phyloP scores from a whole-genome alignment of 2,113 vertebrate species.

The Emydura subglobosa region DNA sequence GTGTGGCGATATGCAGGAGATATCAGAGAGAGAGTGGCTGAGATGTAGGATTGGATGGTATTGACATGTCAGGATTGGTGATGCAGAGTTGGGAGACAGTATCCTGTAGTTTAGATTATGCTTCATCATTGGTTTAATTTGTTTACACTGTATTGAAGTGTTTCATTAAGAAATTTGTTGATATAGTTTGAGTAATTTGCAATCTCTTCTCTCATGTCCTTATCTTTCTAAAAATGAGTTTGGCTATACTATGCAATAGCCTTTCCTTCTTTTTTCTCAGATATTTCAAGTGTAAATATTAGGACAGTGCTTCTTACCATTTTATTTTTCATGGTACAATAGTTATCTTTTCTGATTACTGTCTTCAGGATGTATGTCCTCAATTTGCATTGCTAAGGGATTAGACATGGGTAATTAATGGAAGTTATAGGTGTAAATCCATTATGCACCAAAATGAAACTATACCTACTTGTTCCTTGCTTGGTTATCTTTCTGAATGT shows the following conservation, averaged over 20 bases:
- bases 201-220: background rate
- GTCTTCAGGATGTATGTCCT: conserved; percentile 38
- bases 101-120: background rate
- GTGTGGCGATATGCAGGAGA: background rate
- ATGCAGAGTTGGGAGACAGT: background rate
- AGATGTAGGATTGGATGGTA: background rate
- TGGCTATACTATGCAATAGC: background rate
- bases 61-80: background rate
- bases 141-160: background rate
- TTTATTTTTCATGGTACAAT: conserved; percentile 29
- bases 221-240: background rate
- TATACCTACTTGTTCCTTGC: conserved; percentile 18
- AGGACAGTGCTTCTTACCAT: background rate
- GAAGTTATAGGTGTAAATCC: background rate
- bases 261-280: background rate
- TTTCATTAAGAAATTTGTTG: background rate
- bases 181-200: background rate
- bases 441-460: conserved; percentile 30
- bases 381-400: conserved; percentile 3
- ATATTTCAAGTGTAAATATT: conserved; percentile 8
- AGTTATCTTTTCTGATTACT: conserved; percentile 41
- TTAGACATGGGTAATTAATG: conserved; percentile 28
- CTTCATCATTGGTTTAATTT: background rate
- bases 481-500: conserved; percentile 27
- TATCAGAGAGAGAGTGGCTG: conserved; percentile 12